Evolutionary conservation across 1,140 invertebrate genomes (phyloP), one percentile per base, ranked within the genome.

Genomic region (Diachasma alloeum): DNA sequence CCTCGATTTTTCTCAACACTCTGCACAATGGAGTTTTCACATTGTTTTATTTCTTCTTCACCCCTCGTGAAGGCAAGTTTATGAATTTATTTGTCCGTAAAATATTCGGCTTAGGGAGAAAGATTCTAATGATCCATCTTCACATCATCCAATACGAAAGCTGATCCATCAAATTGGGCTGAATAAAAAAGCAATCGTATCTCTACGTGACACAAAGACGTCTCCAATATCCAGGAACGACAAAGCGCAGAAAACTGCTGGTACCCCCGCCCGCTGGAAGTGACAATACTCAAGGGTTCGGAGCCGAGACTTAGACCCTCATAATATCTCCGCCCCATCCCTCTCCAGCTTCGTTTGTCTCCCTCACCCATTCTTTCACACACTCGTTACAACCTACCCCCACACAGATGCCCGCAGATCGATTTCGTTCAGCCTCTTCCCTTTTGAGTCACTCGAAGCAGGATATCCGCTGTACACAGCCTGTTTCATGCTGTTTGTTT

Each of bases 401-500:
- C 17, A 59, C n/a, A 59, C 53, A 59, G n/a, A 59, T 6, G 19
- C 22, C 53, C n/a, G 53, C 17, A 24, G 19, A 63, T 63, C 59
- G 59, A 63, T 19, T 69, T 31, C 31, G n/a, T 69, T 66, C 31
- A 11, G 24, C 19, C 56, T 69, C 59, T 72, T 70, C 59, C 48
- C 72, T 78, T 73, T 56, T 70, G 71, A 56, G 72, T 78, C 69
- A 74, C 42, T 46, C 24, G 63, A 68, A 72, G 48, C 66, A 53
- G 26, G 36, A 31, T 72, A 74, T 74, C 66, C 71, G 71, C 53
- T 78, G 66, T 78, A 74, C 59, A 74, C 71, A 69, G n/a, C 69
- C 71, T 74, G 66, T 77, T 73, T 67, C 56, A 63, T 59, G 71
- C 24, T 56, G 70, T 77, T 77, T 73, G 76, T 73, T 77, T 77